A percentile compares a stretch with the other conserved stretches of the same genome.
phyloP scores from a whole-genome alignment of 2,888 invertebrate species.

The Monochamus alternatus region DNA sequence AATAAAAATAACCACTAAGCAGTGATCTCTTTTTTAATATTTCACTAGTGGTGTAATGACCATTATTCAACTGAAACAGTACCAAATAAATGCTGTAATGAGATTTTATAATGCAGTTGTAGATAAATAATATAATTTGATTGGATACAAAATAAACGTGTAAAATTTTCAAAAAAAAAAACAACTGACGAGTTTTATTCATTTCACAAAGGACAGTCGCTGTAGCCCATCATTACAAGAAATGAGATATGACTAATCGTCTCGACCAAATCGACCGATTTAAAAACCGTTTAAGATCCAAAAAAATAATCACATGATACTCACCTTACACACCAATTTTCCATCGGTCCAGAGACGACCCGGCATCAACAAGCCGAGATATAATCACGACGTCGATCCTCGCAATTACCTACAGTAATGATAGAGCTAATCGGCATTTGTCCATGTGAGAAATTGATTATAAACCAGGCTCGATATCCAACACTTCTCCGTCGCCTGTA shows the following conservation, averaged over 20 bases:
- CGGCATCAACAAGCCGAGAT: conserved; percentile 2
- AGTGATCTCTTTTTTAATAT: too few relatives aligned
- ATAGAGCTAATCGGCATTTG: conserved; percentile 52
- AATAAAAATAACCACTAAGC: too few relatives aligned
- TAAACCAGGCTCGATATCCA: conserved; percentile 58
- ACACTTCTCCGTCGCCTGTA: conserved; percentile 55
- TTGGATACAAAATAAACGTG: too few relatives aligned
- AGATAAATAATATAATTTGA: too few relatives aligned
- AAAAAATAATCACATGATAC: conserved; percentile 47
- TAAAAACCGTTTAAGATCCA: not conserved
- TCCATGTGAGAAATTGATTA: conserved; percentile 67
- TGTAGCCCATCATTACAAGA: conserved; percentile 5
- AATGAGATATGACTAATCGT: not conserved
- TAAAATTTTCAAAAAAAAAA: too few relatives aligned
- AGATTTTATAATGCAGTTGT: too few relatives aligned
- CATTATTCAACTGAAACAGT: too few relatives aligned
- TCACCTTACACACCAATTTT: conserved; percentile 48
- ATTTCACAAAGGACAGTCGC: not conserved
- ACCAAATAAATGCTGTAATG: too few relatives aligned
- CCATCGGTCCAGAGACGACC: conserved; percentile 21
- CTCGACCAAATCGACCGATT: conserved; percentile 4
- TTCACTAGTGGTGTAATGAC: too few relatives aligned
- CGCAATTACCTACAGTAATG: conserved; percentile 40
- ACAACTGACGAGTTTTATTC: too few relatives aligned
- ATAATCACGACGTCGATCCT: conserved; percentile 1